phyloP scores from a whole-genome alignment of 2,888 invertebrate species.

The Oxytorus armatus region DNA sequence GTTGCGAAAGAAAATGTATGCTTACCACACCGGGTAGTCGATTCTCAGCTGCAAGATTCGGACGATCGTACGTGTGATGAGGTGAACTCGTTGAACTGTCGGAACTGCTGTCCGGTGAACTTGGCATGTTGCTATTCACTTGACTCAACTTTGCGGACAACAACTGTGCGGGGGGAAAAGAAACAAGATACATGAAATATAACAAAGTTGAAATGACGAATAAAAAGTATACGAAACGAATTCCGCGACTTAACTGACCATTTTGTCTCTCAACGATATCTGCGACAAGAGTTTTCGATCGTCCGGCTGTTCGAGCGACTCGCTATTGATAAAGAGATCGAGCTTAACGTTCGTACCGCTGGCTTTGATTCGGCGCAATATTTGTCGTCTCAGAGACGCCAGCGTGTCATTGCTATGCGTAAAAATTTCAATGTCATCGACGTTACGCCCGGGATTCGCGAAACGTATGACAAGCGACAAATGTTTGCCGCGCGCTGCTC shows the following conservation, averaged over 20 bases:
- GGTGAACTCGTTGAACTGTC: slow-evolving; percentile 98
- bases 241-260: slow-evolving; percentile 86
- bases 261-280: slow-evolving; percentile 94
- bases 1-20: slow-evolving; percentile 66
- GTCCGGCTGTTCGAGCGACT: slow-evolving; percentile 93
- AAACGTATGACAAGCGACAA: slow-evolving; percentile 94
- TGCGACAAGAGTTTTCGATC: slow-evolving; percentile 95
- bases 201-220: background rate
- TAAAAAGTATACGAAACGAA: background rate
- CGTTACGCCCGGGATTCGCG: slow-evolving; percentile 93
- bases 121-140: slow-evolving; percentile 89
- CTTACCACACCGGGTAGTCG: slow-evolving; percentile 95
- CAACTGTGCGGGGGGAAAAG: slow-evolving; percentile 85
- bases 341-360: slow-evolving; percentile 92
- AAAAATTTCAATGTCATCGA: slow-evolving; percentile 96
- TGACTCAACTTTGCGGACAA: slow-evolving; percentile 92
- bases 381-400: slow-evolving; percentile 92
- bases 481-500: slow-evolving; percentile 96
- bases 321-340: slow-evolving; percentile 95
- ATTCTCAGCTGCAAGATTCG: slow-evolving; percentile 93
- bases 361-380: slow-evolving; percentile 88
- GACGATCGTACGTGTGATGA: slow-evolving; percentile 92
- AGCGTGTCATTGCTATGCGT: slow-evolving; percentile 98
- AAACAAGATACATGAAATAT: slow-evolving; percentile 7
- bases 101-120: slow-evolving; percentile 96